Conservation (phyloP, 2,113 vertebrate species). For the Trachemys scripta region DNA sequence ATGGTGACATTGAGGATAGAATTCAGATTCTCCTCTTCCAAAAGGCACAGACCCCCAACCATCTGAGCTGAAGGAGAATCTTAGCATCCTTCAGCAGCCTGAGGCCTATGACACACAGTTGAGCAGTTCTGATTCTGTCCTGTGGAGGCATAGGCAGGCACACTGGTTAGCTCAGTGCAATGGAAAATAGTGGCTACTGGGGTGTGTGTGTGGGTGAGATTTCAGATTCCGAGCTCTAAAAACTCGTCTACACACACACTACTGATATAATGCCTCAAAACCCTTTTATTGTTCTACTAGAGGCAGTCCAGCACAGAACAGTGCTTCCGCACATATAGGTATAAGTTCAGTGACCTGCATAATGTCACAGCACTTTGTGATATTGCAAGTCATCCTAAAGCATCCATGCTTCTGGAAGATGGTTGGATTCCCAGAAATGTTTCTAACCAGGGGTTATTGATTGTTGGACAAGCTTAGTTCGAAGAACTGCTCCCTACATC, state of each 20-base stretch:
- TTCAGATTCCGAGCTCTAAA: not conserved
- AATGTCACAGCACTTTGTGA: rapidly evolving
- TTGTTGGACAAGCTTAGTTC: not conserved
- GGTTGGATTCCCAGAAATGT: not conserved
- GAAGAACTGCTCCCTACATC: not conserved
- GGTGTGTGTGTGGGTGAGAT: not conserved
- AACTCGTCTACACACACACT: rapidly evolving
- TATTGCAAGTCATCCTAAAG: not conserved
- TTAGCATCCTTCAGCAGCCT: not conserved
- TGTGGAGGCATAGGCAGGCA: rapidly evolving
- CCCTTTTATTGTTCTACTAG: not conserved
- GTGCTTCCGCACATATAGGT: not conserved
- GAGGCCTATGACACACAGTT: rapidly evolving
- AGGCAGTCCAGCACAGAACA: not conserved
- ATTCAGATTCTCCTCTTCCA: not conserved
- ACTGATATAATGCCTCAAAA: not conserved
- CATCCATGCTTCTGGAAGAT: rapidly evolving
- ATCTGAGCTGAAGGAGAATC: not conserved
- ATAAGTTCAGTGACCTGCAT: not conserved
- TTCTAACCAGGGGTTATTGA: rapidly evolving
- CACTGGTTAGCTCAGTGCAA: not conserved
- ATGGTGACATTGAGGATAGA: not conserved
- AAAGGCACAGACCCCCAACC: not conserved
- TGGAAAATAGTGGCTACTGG: not conserved
- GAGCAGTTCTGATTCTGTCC: not conserved